phyloP scores from a whole-genome alignment of 2,797 vertebrate genomes.

The Cirrhinus mrigala region DNA sequence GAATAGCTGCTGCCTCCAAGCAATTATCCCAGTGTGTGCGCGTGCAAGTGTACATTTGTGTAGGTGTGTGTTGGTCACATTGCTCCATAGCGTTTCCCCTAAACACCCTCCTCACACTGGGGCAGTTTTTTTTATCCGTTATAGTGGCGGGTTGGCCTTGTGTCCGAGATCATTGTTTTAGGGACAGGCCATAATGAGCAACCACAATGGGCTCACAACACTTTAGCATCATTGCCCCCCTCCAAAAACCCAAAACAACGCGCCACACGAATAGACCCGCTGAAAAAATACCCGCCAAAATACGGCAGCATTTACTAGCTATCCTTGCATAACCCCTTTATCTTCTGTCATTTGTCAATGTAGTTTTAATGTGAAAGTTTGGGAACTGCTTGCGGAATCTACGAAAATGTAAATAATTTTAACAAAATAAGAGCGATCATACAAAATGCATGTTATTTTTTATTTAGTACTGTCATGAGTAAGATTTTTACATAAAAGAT shows the following conservation, averaged over 20 bases:
- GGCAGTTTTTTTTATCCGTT: constrained; percentile 91
- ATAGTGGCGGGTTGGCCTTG: constrained; percentile 90
- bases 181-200: constrained; percentile 90
- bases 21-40: constrained; percentile 76
- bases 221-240: constrained; percentile 90
- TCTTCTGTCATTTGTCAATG: too few relatives aligned
- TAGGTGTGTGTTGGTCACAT: constrained; percentile 79
- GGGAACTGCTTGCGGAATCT: too few relatives aligned
- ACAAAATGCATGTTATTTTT: too few relatives aligned
- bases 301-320: constrained; percentile 1
- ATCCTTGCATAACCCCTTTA: constrained; percentile 24
- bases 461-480: too few relatives aligned
- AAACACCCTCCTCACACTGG: constrained; percentile 51
- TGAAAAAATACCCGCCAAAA: constrained; percentile 54
- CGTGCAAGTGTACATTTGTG: constrained; percentile 63
- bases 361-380: too few relatives aligned
- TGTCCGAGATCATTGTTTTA: constrained; percentile 91
- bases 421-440: too few relatives aligned
- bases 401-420: too few relatives aligned
- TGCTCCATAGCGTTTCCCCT: constrained; percentile 78
- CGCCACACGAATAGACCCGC: constrained; percentile 32
- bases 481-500: too few relatives aligned
- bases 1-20: constrained; percentile 84
- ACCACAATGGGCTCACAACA: constrained; percentile 99
- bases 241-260: constrained; percentile 71